Evolutionary conservation across 30 jellyfish, hydroid and myxozoan genomes (phyloP).

Genomic region (Nemopilema nomurai): DNA sequence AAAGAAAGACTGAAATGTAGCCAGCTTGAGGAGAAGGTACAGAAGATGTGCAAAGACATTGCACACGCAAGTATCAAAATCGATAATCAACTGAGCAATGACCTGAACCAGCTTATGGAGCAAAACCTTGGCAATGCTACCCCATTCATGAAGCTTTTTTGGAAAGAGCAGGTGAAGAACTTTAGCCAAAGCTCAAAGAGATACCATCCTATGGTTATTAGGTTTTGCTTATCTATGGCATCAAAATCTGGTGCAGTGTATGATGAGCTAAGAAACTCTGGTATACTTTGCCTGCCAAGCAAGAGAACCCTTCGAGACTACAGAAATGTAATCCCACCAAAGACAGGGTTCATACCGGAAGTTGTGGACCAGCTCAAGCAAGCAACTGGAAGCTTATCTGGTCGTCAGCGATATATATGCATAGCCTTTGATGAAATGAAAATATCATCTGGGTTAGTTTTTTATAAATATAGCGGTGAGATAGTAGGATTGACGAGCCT

Average conservation of each 20-base stretch:
- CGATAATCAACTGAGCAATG: constrained; percentile 36
- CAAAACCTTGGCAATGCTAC: constrained; percentile 4
- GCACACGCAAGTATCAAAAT: constrained; percentile 2
- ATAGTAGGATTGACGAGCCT: background rate
- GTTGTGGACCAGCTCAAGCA: constrained; percentile 15
- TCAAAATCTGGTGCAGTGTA: constrained; percentile 34
- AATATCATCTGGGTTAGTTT: background rate
- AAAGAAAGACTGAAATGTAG: constrained; percentile 20
- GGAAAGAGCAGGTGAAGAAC: constrained; percentile 41
- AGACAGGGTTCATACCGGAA: constrained; percentile 43
- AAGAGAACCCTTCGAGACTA: constrained; percentile 44
- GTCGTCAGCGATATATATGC: constrained; percentile 11
- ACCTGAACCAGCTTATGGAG: constrained; percentile 23
- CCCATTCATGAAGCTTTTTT: constrained; percentile 63
- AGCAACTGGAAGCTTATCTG: constrained; percentile 8
- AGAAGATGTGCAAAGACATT: constrained; percentile 37
- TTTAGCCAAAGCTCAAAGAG: constrained; percentile 19
- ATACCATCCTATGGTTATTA: constrained; percentile 58
- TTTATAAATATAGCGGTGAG: background rate
- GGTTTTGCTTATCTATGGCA: constrained; percentile 58
- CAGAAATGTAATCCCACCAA: constrained; percentile 37
- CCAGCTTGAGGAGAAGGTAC: constrained; percentile 31
- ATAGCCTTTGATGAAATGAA: constrained; percentile 40
- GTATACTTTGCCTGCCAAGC: constrained; percentile 57
- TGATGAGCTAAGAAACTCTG: constrained; percentile 45